phyloP scores from a whole-genome alignment of 2,888 invertebrate genomes.

The Notodonta ziczac region DNA sequence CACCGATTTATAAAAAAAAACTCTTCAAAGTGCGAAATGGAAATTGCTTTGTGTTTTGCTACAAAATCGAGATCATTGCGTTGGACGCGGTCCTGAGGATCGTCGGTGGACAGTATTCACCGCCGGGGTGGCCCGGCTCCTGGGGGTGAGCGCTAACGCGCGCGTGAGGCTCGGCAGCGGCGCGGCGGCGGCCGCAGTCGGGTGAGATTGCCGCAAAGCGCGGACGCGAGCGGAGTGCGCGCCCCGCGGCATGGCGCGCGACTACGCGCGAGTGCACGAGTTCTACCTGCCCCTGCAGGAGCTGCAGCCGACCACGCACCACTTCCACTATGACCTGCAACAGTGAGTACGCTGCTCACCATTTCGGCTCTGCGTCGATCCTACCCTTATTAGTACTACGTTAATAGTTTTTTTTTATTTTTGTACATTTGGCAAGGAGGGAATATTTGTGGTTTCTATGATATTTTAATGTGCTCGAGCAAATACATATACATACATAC shows the following conservation, averaged over 20 bases:
- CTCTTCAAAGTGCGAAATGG: background rate
- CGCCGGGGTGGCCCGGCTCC: slow-evolving; percentile 12
- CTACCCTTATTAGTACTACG: background rate
- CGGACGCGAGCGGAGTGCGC: slow-evolving; percentile 31
- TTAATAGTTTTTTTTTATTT: background rate
- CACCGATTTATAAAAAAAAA: background rate
- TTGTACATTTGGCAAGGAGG: background rate
- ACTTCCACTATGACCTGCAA: slow-evolving; percentile 49
- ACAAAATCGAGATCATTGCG: background rate
- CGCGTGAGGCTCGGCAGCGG: slow-evolving; percentile 8
- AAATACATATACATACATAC: too few species aligned
- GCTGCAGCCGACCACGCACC: slow-evolving; percentile 47
- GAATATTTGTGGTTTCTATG: background rate
- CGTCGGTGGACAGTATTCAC: slow-evolving; percentile 11
- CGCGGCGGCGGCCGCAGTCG: slow-evolving; percentile 27
- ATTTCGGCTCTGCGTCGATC: background rate
- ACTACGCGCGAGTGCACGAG: slow-evolving; percentile 57
- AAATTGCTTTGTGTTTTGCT: background rate
- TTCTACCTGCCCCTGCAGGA: slow-evolving; percentile 60
- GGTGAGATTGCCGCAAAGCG: slow-evolving; percentile 28
- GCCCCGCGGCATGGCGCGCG: slow-evolving; percentile 54
- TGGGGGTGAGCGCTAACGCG: slow-evolving; percentile 9
- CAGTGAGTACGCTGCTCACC: slow-evolving; percentile 53
- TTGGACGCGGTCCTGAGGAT: slow-evolving; percentile 10
- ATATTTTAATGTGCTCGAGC: too few species aligned